Evolutionary conservation across 2,113 vertebrate species (phyloP), one percentile per base, ranked within the genome.

Genomic region (Lasiurus cinereus): DNA sequence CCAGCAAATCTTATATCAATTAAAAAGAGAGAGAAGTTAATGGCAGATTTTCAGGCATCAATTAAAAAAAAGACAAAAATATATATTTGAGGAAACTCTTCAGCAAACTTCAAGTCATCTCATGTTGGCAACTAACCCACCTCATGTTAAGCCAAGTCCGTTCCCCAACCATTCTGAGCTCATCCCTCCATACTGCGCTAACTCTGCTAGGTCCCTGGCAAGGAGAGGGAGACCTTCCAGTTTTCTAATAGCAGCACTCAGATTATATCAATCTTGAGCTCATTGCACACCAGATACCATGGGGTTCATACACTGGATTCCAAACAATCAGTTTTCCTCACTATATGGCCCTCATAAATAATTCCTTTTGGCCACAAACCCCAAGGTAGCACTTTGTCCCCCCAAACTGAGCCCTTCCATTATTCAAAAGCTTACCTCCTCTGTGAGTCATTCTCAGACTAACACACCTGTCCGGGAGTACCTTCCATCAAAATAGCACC

Each of bases 401-500:
- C 27, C 14, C 27, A 83, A 77, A 74, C 64, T 29, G 74, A 96
- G 54, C 36, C 77, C 7, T 90, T 39, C 66, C 21, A n/a, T 33
- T 52, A 48, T 50, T 85, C 36, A 89, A 89, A 54, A 76, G 12
- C 16, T 56, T 22, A 62, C 69, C 27, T 78, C 62, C 16, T 46
- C 66, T 54, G 21, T 80, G 56, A 84, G 31, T 52, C 72, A 43
- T n/a, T 74, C 70, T 56, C 62, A 95, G 52, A 67, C 48, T n/a
- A 56, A 50, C 13, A 69, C 36, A 73, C 76, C 86, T 94, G 82
- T 43, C 0, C 0, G 1, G 46, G 15, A 18, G 70, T 12, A 52
- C 48, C 48, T 62, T 77, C 59, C 22, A 94, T 89, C 69, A 78
- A 90, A 91, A 87, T 4, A 73, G 76, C 39, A 69, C 82, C 39